Base-by-base conservation (phyloP, 2,797 vertebrate genomes). In the Macroramphosus scolopax region DNA sequence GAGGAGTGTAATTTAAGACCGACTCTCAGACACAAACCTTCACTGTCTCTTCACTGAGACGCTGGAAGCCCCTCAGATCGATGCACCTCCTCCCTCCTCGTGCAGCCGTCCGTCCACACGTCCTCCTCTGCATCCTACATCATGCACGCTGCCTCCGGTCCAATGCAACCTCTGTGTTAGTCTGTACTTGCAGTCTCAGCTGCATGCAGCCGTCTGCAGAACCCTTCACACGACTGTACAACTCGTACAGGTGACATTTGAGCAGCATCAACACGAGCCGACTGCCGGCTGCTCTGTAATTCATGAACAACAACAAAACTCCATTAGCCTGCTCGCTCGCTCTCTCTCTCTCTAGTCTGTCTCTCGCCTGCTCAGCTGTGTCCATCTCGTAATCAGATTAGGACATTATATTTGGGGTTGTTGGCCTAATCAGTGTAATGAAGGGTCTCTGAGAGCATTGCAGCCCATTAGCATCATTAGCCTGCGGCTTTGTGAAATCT, bases 301-400 rank as follows among this genome's bases (percentile, higher is more conserved):
- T 54, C 36, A 42, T 7, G 10, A 47, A 28, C 49, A 58, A 62
- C 39, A 41, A 32, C 3, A 20, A 20, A 35, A 72, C 52, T 67
- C n/a, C 24, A 45, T 63, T 46, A 49, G 38, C 39, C 37, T 33
- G 34, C 49, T 47, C 5, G 3, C 31, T 32, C 45, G n/a, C n/a
- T 50, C 35, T 49, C 51, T 38, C 22, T 2, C 22, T 9, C 26
- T 39, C 52, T 34, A 6, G 24, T 57, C 47, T 35, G 50, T 51
- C 41, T 45, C 55, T 55, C 47, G 53, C 4, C 62, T 34, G 33
- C 57, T 60, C 61, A 51, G 62, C 75, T 58, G 72, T 68, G 67
- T 83, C 80, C 72, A 70, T 72, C 66, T 75, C 68, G 22, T 81
- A 84, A 88, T 88, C 77, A 75, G 85, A 86, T 87, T 72, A 84